These are phyloP conservation scores for Chaetogeoica ovagalla DNA, from an alignment of 2,888 invertebrate genomes.

Conservation along the genomic window DNA sequence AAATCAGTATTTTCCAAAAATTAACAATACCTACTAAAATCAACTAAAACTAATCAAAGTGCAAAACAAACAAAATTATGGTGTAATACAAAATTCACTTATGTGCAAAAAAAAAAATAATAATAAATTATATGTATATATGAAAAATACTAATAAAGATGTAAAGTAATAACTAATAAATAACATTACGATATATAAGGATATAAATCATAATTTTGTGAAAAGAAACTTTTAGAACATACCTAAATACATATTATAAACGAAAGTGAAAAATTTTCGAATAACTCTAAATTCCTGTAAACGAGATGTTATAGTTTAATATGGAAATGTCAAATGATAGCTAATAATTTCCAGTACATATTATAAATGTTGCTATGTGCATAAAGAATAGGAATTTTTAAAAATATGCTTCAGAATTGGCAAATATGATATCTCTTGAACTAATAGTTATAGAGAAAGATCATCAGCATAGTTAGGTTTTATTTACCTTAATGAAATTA, in stretches of 20 bases:
- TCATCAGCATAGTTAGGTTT: no score
- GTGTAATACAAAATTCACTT: constrained; percentile 14
- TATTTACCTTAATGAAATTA: background rate
- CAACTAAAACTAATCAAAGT: constrained; percentile 29
- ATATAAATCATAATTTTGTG: background rate
- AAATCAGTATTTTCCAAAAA: constrained; percentile 21
- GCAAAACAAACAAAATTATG: constrained; percentile 33
- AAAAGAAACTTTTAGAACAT: background rate
- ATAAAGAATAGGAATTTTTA: no score
- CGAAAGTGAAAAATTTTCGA: background rate
- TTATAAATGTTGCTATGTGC: no score
- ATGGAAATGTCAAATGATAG: background rate
- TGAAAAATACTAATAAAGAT: background rate
- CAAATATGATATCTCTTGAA: no score
- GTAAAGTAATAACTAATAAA: background rate
- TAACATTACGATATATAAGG: background rate
- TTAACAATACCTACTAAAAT: constrained; percentile 10
- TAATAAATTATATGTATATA: background rate
- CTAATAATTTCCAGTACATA: background rate
- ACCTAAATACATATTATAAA: background rate
- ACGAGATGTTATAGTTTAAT: background rate
- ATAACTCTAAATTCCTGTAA: background rate
- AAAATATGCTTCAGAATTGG: no score
- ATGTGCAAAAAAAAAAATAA: constrained; percentile 8
- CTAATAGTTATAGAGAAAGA: background rate